Percentiles rank a stretch among this genome's conserved stretches.
Evolutionary conservation across 2,797 vertebrate species (phyloP).

Genomic region (Crypturellus tataupa): DNA sequence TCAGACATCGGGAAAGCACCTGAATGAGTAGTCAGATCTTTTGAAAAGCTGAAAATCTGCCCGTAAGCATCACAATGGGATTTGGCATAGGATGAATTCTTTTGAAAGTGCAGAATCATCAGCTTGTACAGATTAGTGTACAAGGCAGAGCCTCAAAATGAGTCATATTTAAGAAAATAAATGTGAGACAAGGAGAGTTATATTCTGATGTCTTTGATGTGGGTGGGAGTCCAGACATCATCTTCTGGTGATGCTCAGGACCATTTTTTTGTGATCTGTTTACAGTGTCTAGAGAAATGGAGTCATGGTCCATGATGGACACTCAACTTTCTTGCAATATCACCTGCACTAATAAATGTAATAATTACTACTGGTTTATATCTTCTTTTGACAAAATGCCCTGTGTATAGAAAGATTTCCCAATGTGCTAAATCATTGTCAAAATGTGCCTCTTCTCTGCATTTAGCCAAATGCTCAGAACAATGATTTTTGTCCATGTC

Average conservation of each 20-base stretch:
- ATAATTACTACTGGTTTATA: not conserved
- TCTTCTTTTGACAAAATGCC: not conserved
- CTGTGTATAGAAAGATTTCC: not conserved
- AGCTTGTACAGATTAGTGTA: not conserved
- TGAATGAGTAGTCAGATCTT: not conserved
- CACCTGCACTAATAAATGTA: not conserved
- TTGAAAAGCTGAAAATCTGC: not conserved
- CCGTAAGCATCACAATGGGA: not conserved
- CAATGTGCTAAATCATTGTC: not conserved
- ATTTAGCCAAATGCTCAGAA: not conserved
- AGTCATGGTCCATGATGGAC: not conserved
- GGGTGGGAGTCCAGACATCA: not conserved
- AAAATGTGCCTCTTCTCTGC: not conserved
- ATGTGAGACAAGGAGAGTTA: not conserved
- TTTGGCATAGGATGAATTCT: not conserved
- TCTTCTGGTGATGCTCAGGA: not conserved
- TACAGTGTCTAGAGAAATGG: not conserved
- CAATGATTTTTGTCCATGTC: not conserved
- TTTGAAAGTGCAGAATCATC: not conserved
- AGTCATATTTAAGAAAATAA: not conserved
- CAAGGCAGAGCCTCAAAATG: not conserved
- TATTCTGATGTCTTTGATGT: not conserved
- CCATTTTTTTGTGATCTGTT: not conserved
- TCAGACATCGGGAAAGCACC: not conserved
- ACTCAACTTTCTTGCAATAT: not conserved